Evolutionary conservation across 2,113 vertebrate species (phyloP).

Genomic region (Colinus virginianus): DNA sequence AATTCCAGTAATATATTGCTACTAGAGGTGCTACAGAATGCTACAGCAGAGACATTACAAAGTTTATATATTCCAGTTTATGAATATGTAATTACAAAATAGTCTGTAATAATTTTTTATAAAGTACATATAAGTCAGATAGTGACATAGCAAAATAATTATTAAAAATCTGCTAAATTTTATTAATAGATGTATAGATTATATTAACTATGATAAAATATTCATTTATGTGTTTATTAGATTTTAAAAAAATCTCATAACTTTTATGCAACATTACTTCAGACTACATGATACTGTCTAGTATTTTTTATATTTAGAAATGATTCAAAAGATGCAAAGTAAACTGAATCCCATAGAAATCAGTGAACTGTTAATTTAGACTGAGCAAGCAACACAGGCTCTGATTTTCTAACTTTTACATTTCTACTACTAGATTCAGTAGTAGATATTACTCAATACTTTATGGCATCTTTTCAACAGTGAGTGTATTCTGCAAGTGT

Average conservation of each 20-base stretch:
- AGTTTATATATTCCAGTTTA: not conserved
- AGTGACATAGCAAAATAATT: not conserved
- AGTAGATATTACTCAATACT: not conserved
- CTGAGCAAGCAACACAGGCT: not conserved
- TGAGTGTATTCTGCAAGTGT: not conserved
- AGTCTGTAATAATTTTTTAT: not conserved
- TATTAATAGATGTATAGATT: not conserved
- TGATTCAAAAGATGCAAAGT: not conserved
- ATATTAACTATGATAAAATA: too few species aligned
- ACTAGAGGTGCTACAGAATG: not conserved
- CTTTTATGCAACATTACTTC: not conserved
- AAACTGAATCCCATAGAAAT: not conserved
- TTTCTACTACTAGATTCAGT: not conserved
- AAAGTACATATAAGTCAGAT: not conserved
- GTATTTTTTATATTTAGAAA: not conserved
- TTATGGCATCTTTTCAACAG: not conserved
- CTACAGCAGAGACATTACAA: not conserved
- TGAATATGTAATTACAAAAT: not conserved
- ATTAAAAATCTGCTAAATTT: not conserved
- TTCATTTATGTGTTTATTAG: not conserved
- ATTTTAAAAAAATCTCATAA: not conserved
- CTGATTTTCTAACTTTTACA: not conserved
- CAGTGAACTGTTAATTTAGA: not conserved
- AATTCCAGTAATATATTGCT: not conserved
- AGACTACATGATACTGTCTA: not conserved